A percentile compares a stretch with the other conserved stretches of the same genome.
These are phyloP conservation scores for Rynchops niger DNA, from an alignment of 2,113 vertebrate species.

Conservation along the genomic window DNA sequence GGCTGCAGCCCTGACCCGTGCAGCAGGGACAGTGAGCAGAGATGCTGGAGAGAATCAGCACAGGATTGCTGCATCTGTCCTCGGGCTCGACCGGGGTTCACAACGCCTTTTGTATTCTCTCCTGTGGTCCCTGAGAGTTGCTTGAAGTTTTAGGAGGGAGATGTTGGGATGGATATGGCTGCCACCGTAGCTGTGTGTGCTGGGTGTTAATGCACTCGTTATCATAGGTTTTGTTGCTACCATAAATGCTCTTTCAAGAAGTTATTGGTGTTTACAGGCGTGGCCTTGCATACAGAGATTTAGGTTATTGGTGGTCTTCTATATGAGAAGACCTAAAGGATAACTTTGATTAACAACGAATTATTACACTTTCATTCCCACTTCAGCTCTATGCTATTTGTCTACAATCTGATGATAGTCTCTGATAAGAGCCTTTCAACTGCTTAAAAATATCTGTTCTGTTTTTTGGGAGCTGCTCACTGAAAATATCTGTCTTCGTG, in stretches of 20 bases:
- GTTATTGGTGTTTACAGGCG: neutral
- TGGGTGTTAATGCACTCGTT: neutral
- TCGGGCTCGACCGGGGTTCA: neutral
- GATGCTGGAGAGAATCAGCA: neutral
- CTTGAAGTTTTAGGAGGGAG: neutral
- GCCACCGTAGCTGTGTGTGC: neutral
- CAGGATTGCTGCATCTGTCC: neutral
- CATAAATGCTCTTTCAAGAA: neutral
- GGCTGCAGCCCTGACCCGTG: neutral
- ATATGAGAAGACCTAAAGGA: neutral
- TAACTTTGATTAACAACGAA: neutral
- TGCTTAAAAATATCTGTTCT: neutral
- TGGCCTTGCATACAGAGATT: neutral
- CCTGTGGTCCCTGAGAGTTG: neutral
- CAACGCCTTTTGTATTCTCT: neutral
- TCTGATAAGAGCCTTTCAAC: neutral
- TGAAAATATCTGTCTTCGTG: neutral
- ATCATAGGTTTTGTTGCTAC: neutral
- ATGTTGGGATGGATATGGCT: neutral
- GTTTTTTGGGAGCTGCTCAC: neutral
- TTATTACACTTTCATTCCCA: neutral
- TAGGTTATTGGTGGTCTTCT: neutral
- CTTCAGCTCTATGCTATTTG: neutral
- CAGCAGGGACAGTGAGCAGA: neutral
- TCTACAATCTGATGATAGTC: neutral